phyloP scores from a whole-genome alignment of 2,113 vertebrate species.

The Larimichthys crocea region DNA sequence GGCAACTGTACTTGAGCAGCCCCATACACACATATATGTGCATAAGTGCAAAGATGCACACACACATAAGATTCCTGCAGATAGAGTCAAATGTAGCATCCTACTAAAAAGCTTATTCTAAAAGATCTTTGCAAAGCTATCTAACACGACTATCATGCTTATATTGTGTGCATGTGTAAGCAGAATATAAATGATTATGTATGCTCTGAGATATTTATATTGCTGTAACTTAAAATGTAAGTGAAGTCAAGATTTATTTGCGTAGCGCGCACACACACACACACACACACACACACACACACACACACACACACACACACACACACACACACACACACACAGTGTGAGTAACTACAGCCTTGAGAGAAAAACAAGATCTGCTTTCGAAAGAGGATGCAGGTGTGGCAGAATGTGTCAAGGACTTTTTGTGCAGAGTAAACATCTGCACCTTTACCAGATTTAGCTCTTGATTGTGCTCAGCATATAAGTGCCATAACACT shows the following conservation, averaged over 20 bases:
- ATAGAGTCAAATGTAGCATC: not conserved
- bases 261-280: not conserved
- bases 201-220: not conserved
- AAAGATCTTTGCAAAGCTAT: not conserved
- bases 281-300: not conserved
- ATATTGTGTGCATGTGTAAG: not conserved
- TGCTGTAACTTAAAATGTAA: not conserved
- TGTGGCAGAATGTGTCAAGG: not conserved
- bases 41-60: slow-evolving; percentile 2
- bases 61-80: slow-evolving; percentile 4
- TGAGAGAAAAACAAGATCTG: not conserved
- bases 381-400: not conserved
- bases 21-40: slow-evolving; percentile 10
- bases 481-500: not conserved
- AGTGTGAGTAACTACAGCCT: not conserved
- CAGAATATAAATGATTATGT: not conserved
- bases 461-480: not conserved
- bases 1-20: slow-evolving; percentile 67
- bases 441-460: slow-evolving; percentile 1
- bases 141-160: not conserved
- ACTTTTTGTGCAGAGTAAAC: not conserved
- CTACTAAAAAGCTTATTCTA: not conserved
- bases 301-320: not conserved
- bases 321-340: not conserved
- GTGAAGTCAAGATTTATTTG: not conserved